Evolutionary conservation across 2,797 vertebrate genomes (phyloP).

Genomic region (Thalassophryne amazonica): DNA sequence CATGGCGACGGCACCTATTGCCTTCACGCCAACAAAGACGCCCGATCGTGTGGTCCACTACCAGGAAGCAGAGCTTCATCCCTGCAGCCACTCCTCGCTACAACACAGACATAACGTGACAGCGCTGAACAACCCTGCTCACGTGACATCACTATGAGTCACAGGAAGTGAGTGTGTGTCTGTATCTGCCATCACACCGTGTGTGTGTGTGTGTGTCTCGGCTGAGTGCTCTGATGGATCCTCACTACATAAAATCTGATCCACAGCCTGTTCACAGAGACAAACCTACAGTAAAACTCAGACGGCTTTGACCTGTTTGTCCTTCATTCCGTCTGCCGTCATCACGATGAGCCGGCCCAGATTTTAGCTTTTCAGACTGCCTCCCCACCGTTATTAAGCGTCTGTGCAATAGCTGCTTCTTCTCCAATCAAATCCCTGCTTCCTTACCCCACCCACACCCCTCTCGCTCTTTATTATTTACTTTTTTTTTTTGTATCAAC

Average conservation of each 20-base stretch:
- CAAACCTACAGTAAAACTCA: slow-evolving; percentile 26
- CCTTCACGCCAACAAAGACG: slow-evolving; percentile 1
- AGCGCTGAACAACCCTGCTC: slow-evolving; percentile 32
- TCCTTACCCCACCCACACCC: slow-evolving; percentile 55
- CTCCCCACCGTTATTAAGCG: slow-evolving; percentile 49
- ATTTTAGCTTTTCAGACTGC: slow-evolving; percentile 10
- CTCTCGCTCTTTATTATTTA: slow-evolving; percentile 50
- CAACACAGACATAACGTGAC: slow-evolving; percentile 19
- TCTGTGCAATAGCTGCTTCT: slow-evolving; percentile 33
- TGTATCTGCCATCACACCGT: neutral
- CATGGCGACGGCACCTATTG: slow-evolving; percentile 17
- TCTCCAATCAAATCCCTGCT: slow-evolving; percentile 44
- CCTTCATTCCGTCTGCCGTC: slow-evolving; percentile 9
- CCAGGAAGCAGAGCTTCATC: slow-evolving; percentile 16
- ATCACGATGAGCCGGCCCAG: slow-evolving; percentile 14
- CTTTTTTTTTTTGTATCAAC: slow-evolving; percentile 66
- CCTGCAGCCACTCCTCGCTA: neutral
- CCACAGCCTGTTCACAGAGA: neutral
- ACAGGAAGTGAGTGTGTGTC: neutral
- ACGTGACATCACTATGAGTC: slow-evolving; percentile 24
- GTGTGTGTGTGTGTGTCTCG: no score
- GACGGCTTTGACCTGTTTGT: slow-evolving; percentile 25
- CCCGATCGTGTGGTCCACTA: slow-evolving; percentile 3
- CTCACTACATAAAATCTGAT: slow-evolving; percentile 11
- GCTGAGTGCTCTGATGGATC: slow-evolving; percentile 4